Percentiles rank a stretch among this genome's conserved stretches.
phyloP scores from a whole-genome alignment of 2,888 invertebrate genomes.

The Lepidochitona cinerea region DNA sequence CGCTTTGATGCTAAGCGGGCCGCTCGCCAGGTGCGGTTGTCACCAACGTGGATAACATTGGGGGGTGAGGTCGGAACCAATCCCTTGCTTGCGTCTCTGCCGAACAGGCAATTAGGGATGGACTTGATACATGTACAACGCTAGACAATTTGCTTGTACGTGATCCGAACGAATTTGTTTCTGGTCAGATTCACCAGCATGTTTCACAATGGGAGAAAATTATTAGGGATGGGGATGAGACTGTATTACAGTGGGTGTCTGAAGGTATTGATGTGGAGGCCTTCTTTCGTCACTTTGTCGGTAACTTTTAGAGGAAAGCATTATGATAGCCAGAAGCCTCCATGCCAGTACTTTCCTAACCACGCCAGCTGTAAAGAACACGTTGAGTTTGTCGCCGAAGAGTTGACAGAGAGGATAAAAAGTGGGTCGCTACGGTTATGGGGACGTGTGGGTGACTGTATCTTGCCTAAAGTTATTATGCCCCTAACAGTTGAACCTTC shows the following conservation, averaged over 20 bases:
- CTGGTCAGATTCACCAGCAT: neutral
- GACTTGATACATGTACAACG: neutral
- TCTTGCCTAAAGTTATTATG: neutral
- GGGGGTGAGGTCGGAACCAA: neutral
- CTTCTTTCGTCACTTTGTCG: constrained; percentile 21
- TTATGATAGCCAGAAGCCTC: constrained; percentile 9
- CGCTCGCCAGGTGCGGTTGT: neutral
- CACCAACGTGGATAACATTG: neutral
- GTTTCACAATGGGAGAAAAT: neutral
- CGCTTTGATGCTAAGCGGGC: neutral
- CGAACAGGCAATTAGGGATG: neutral
- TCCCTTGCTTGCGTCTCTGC: neutral
- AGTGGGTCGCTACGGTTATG: constrained; percentile 16
- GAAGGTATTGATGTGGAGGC: constrained; percentile 15
- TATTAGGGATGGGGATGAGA: neutral
- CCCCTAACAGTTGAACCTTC: constrained; percentile 11
- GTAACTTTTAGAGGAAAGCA: constrained; percentile 20
- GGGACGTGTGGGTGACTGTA: constrained; percentile 13
- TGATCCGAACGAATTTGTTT: neutral
- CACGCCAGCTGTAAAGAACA: neutral
- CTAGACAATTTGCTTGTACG: neutral
- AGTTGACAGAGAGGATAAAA: constrained; percentile 7
- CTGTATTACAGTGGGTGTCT: constrained; percentile 8
- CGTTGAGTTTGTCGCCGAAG: constrained; percentile 6
- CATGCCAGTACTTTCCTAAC: neutral